Evolutionary conservation across 2,797 vertebrate species (phyloP).

Genomic region (Chanos chanos): DNA sequence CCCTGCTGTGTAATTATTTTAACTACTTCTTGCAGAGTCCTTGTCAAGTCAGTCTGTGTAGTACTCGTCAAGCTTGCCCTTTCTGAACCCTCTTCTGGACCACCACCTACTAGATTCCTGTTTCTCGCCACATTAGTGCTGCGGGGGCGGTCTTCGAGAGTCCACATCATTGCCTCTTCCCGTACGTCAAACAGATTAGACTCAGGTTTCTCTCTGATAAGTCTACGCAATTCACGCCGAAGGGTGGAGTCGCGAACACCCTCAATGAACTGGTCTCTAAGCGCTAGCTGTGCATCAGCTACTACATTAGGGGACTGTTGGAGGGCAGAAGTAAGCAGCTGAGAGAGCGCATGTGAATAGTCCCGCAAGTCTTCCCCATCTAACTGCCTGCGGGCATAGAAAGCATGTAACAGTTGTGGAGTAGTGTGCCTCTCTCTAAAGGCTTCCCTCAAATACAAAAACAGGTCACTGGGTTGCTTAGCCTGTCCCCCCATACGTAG

Average conservation of each 20-base stretch:
- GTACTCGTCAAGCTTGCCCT: not conserved
- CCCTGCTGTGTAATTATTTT: no score
- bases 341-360: not conserved
- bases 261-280: conserved; percentile 2
- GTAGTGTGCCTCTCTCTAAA: not conserved
- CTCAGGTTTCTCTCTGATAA: no score
- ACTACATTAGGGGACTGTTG: not conserved
- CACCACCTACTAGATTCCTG: not conserved
- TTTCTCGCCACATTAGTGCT: not conserved
- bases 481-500: not conserved
- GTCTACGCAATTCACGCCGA: not conserved
- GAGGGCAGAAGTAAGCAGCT: not conserved
- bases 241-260: not conserved
- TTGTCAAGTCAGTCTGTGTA: no score
- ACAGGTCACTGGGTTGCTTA: no score
- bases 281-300: not conserved
- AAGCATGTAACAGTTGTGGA: no score
- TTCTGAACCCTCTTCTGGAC: not conserved
- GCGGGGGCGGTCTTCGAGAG: not conserved
- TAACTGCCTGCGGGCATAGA: not conserved
- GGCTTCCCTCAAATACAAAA: not conserved
- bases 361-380: no score
- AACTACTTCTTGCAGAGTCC: no score
- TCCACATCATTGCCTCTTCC: conserved; percentile 3
- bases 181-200: not conserved